phyloP scores from a whole-genome alignment of 2,113 vertebrate genomes.

The Xerus inauris region DNA sequence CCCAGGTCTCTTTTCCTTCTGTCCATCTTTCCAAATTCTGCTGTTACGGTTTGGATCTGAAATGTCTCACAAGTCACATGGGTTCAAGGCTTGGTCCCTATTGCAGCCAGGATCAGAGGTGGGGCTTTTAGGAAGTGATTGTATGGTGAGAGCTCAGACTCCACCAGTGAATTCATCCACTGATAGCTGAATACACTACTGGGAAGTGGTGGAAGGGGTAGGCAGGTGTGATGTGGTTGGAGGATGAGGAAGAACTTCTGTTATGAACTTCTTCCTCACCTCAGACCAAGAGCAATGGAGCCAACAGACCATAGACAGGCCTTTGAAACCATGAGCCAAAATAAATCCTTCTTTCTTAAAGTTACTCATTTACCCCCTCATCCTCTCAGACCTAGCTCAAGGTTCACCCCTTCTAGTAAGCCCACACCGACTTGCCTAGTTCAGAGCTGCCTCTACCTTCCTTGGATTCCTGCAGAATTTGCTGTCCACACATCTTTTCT shows the following conservation, averaged over 20 bases:
- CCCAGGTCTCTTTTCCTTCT: background rate
- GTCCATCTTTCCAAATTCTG: background rate
- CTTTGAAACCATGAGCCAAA: background rate
- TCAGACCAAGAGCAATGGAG: background rate
- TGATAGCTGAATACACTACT: background rate
- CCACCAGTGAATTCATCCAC: background rate
- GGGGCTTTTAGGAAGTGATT: background rate
- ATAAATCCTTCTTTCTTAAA: background rate
- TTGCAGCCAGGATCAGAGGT: background rate
- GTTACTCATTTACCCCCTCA: background rate
- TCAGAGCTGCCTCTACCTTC: background rate
- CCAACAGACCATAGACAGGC: background rate
- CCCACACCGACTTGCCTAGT: background rate
- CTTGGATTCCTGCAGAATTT: background rate
- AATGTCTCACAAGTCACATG: background rate
- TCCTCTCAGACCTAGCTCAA: background rate
- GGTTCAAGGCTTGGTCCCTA: background rate
- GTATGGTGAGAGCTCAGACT: background rate
- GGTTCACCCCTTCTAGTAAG: background rate
- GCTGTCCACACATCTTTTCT: background rate
- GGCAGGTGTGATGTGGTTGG: background rate
- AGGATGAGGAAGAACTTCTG: no score
- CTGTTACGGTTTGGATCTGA: background rate
- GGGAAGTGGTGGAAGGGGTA: background rate
- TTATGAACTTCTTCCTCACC: background rate